Percentiles rank a stretch among this genome's conserved stretches.
These are phyloP conservation scores for Aramus guarauna DNA, from an alignment of 2,113 vertebrate species.

Conservation along the genomic window DNA sequence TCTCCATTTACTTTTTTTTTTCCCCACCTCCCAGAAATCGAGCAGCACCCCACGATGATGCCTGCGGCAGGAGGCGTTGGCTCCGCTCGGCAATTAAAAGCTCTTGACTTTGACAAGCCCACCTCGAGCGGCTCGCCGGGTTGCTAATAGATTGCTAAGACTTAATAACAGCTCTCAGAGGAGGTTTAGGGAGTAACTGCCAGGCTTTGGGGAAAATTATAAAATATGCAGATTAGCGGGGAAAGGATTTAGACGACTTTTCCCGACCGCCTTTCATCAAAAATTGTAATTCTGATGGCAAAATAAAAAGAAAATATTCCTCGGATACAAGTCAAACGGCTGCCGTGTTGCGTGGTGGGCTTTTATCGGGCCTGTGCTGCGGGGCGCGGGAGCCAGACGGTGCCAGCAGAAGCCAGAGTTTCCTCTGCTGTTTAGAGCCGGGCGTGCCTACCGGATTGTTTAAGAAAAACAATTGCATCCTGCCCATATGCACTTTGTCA, in stretches of 20 bases:
- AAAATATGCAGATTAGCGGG: not conserved
- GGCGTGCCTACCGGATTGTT: not conserved
- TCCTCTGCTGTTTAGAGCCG: not conserved
- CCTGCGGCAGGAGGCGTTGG: fast-evolving
- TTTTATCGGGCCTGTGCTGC: not conserved
- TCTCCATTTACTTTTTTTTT: not conserved
- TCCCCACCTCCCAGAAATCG: fast-evolving
- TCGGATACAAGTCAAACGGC: not conserved
- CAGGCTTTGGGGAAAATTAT: not conserved
- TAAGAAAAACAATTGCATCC: not conserved
- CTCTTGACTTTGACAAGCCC: not conserved
- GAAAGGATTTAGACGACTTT: not conserved
- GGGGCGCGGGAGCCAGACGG: not conserved
- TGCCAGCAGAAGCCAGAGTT: not conserved
- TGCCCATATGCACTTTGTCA: not conserved
- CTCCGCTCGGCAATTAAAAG: not conserved
- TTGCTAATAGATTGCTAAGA: not conserved
- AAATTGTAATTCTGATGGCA: not conserved
- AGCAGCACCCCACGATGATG: fast-evolving
- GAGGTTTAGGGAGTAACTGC: constrained; percentile 18
- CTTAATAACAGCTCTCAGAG: not conserved
- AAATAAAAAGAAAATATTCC: not conserved
- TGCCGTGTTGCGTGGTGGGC: not conserved
- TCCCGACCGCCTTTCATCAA: not conserved
- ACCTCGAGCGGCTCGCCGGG: fast-evolving